Evolutionary conservation across 2,113 vertebrate genomes (phyloP).

Genomic region (Aplodontia rufa): DNA sequence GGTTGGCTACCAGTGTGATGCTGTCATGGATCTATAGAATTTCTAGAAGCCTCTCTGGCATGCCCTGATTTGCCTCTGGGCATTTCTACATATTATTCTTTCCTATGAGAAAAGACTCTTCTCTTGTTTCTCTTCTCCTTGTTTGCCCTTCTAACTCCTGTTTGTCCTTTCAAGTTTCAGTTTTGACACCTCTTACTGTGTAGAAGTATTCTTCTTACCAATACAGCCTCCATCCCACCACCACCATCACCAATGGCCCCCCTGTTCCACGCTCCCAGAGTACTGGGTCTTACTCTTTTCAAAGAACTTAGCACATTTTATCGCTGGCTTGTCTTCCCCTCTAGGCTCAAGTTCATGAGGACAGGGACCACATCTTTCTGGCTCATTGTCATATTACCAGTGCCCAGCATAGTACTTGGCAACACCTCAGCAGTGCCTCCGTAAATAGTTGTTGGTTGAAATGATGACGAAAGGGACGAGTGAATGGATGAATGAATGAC

Average conservation of each 20-base stretch:
- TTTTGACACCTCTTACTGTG: background rate
- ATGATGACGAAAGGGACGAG: background rate
- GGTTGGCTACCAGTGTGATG: background rate
- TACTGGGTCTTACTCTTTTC: background rate
- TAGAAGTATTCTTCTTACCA: background rate
- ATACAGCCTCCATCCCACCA: background rate
- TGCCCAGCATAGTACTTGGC: background rate
- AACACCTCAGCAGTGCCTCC: background rate
- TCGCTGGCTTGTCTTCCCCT: background rate
- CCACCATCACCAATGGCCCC: background rate
- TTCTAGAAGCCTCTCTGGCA: background rate
- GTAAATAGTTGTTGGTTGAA: background rate
- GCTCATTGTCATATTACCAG: background rate
- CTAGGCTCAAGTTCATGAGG: background rate
- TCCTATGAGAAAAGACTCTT: background rate
- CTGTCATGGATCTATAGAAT: background rate
- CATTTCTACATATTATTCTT: background rate
- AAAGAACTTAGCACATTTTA: background rate
- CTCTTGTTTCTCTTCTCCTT: slow-evolving; percentile 14
- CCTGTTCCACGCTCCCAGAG: background rate
- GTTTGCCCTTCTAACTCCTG: background rate
- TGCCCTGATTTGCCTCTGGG: background rate
- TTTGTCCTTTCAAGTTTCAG: background rate
- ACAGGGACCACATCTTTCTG: background rate
- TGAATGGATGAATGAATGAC: background rate